These are phyloP conservation scores for Nemotelus nigrinus DNA, from an alignment of 2,888 invertebrate genomes.

Conservation along the genomic window DNA sequence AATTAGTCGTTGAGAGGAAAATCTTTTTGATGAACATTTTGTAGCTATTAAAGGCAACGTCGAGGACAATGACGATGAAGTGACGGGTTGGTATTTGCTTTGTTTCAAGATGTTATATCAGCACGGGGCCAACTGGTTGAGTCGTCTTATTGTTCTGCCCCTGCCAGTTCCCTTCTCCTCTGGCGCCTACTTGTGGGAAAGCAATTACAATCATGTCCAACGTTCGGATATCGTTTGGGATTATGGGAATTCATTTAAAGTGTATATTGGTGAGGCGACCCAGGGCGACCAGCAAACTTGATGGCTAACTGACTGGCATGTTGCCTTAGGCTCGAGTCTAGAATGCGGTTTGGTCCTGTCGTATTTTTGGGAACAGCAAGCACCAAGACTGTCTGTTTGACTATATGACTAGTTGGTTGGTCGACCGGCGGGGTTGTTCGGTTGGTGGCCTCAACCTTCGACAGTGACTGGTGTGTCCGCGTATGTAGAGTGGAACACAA, in stretches of 20 bases:
- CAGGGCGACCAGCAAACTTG: not conserved
- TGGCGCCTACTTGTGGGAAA: constrained; percentile 13
- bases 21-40: too few relatives aligned
- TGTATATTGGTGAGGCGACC: constrained; percentile 11
- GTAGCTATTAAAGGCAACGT: too few relatives aligned
- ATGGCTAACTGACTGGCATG: constrained; percentile 4
- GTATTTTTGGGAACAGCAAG: not conserved
- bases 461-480: too few relatives aligned
- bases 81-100: not conserved
- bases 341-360: not conserved
- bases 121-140: constrained; percentile 23
- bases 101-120: constrained; percentile 29
- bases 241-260: constrained; percentile 37
- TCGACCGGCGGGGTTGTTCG: not conserved
- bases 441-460: not conserved
- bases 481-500: not conserved
- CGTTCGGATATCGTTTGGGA: constrained; percentile 40
- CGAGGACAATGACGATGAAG: too few relatives aligned
- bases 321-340: not conserved
- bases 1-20: too few relatives aligned
- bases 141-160: constrained; percentile 34
- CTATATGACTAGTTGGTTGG: not conserved
- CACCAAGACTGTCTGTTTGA: not conserved
- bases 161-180: not conserved
- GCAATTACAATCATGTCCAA: constrained; percentile 42